Evolutionary conservation across 2,797 vertebrate species (phyloP).

Genomic region (Spheniscus humboldti): DNA sequence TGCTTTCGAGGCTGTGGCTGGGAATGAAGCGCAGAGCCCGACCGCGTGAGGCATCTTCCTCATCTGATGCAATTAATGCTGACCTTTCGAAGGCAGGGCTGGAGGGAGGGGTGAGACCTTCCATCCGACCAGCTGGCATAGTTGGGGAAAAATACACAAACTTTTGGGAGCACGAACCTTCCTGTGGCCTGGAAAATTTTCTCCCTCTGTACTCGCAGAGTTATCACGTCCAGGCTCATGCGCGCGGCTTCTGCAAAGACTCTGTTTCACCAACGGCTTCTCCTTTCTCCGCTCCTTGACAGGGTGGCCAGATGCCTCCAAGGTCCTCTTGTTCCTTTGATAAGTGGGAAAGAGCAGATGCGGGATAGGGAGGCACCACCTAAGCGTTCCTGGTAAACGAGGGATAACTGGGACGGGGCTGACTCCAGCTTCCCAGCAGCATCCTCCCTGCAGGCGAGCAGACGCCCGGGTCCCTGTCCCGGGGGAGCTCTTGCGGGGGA

Average conservation of each 20-base stretch:
- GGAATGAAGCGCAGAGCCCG: background rate
- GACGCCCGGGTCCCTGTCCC: background rate
- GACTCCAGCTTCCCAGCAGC: background rate
- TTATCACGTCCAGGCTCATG: accelerated
- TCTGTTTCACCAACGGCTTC: background rate
- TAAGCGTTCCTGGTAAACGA: accelerated
- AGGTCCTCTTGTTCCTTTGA: background rate
- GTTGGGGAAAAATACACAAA: background rate
- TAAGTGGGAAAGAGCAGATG: background rate
- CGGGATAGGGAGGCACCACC: background rate
- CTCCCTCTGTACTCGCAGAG: background rate
- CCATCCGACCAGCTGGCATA: background rate
- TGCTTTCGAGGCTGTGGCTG: background rate
- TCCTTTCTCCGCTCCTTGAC: background rate
- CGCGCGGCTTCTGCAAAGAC: accelerated
- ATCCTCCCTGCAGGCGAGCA: background rate
- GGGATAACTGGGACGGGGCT: background rate
- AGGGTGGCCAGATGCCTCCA: background rate
- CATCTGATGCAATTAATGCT: background rate
- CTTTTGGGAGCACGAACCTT: background rate
- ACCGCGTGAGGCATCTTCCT: background rate
- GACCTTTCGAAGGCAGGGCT: background rate
- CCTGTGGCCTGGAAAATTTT: background rate
- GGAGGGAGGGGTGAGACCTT: background rate
- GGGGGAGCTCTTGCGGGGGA: accelerated